Evolutionary conservation across 2,888 invertebrate species (phyloP).

Genomic region (Acanthopleura granulata): DNA sequence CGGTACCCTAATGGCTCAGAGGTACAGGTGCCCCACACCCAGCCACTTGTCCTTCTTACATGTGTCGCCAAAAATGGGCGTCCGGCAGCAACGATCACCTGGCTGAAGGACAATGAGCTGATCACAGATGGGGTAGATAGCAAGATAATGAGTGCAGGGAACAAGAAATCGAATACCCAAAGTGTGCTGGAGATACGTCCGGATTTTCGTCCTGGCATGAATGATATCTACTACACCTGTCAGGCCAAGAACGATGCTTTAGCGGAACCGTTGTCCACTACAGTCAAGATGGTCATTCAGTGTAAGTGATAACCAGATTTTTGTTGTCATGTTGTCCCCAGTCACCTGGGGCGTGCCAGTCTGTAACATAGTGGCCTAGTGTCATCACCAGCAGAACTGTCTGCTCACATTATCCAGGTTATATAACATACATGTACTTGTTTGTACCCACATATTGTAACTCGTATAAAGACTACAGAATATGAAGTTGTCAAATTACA

Average conservation of each 20-base stretch:
- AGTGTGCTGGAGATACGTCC: constrained; percentile 87
- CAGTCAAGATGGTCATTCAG: constrained; percentile 87
- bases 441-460: too few species aligned
- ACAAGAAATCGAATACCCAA: constrained; percentile 69
- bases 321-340: too few species aligned
- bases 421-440: too few species aligned
- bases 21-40: constrained; percentile 82
- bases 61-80: constrained; percentile 95
- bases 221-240: constrained; percentile 93
- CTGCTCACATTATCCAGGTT: too few species aligned
- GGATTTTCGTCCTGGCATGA: constrained; percentile 82
- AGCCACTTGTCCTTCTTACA: constrained; percentile 87
- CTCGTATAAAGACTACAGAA: too few species aligned
- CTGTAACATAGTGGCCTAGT: too few species aligned
- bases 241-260: constrained; percentile 94
- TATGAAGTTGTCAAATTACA: too few species aligned
- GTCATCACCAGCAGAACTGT: too few species aligned
- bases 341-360: too few species aligned
- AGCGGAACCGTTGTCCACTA: constrained; percentile 85
- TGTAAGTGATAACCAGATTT: constrained; percentile 79
- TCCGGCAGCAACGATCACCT: constrained; percentile 82
- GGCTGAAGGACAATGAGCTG: constrained; percentile 92
- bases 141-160: constrained; percentile 27
- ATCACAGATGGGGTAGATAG: constrained; percentile 68
- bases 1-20: constrained; percentile 92